Evolutionary conservation across 1,140 invertebrate species (phyloP).

Genomic region (Thrips palmi): DNA sequence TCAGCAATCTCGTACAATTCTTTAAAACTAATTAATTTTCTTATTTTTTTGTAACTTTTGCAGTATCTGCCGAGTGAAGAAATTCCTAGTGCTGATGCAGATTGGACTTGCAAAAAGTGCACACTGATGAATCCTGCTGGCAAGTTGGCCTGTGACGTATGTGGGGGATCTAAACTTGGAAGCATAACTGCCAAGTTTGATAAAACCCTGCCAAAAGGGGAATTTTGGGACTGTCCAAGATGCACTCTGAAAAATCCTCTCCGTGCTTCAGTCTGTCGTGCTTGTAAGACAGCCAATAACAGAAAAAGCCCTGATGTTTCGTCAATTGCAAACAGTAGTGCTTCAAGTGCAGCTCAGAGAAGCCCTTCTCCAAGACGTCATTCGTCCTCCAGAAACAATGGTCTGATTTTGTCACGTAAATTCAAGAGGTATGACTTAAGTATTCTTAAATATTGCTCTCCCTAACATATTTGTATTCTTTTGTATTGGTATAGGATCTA

Average conservation of each 20-base stretch:
- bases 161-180: slow-evolving; percentile 58
- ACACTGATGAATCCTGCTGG: slow-evolving; percentile 57
- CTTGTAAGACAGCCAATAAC: slow-evolving; percentile 41
- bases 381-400: slow-evolving; percentile 10
- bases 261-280: slow-evolving; percentile 47
- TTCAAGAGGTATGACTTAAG: too few species aligned
- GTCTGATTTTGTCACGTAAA: neutral
- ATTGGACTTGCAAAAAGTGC: slow-evolving; percentile 76
- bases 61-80: slow-evolving; percentile 24
- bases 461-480: too few species aligned
- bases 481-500: too few species aligned
- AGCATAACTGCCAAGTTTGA: slow-evolving; percentile 43
- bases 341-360: slow-evolving; percentile 16
- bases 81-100: slow-evolving; percentile 13
- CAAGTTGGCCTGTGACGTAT: slow-evolving; percentile 55
- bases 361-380: slow-evolving; percentile 26
- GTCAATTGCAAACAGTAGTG: too few species aligned
- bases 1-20: slow-evolving; percentile 23
- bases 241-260: slow-evolving; percentile 75
- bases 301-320: slow-evolving; percentile 14
- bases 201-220: slow-evolving; percentile 47
- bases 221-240: slow-evolving; percentile 53
- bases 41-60: slow-evolving; percentile 15
- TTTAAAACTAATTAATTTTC: slow-evolving; percentile 30
- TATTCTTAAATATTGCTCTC: too few species aligned